phyloP scores from a whole-genome alignment of 2,113 vertebrate genomes.

The Lasiurus borealis region DNA sequence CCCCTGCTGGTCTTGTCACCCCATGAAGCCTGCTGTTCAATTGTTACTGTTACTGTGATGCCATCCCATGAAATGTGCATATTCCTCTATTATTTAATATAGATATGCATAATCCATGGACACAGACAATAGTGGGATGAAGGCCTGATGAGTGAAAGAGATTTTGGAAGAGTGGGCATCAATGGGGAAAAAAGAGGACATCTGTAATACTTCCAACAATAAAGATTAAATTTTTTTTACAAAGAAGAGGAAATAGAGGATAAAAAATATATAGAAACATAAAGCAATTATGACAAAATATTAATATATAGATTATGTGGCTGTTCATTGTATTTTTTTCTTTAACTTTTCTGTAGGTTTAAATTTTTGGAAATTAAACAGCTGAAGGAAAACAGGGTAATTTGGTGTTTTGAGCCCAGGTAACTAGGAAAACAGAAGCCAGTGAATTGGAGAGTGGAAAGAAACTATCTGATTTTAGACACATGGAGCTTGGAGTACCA shows the following conservation, averaged over 20 bases:
- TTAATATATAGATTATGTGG: background rate
- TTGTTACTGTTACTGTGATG: too few relatives aligned
- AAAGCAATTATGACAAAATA: slow-evolving; percentile 29
- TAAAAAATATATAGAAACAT: background rate
- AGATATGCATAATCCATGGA: too few relatives aligned
- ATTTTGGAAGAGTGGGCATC: too few relatives aligned
- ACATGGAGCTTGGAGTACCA: background rate
- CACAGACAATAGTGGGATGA: too few relatives aligned
- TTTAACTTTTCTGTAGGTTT: background rate
- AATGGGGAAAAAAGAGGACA: too few relatives aligned
- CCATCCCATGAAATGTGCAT: too few relatives aligned
- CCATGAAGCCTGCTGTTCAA: too few relatives aligned
- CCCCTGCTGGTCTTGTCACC: too few relatives aligned
- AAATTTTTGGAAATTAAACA: background rate
- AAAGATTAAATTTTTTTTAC: background rate
- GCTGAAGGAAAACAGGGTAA: background rate
- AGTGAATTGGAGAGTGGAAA: background rate
- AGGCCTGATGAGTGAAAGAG: too few relatives aligned
- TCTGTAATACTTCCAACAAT: too few relatives aligned
- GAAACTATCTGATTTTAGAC: slow-evolving; percentile 12
- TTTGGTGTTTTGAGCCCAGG: background rate
- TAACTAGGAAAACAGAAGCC: background rate
- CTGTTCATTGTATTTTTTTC: slow-evolving; percentile 8
- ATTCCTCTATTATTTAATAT: too few relatives aligned
- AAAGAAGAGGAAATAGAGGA: background rate